Evolutionary conservation across 2,113 vertebrate genomes (phyloP), one percentile per base, ranked within the genome.

Genomic region (Hyla sarda): DNA sequence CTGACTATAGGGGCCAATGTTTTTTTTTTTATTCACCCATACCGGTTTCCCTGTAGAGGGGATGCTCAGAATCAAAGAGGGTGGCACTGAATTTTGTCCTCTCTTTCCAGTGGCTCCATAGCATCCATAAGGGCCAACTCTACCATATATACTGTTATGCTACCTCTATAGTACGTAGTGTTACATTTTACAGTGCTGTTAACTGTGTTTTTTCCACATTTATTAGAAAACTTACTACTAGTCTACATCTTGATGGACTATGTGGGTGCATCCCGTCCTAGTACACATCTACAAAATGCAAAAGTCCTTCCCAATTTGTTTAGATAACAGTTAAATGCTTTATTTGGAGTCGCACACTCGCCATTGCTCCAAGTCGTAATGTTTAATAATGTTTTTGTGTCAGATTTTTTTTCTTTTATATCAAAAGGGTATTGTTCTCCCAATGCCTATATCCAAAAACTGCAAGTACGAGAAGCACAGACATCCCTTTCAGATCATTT

Each of bases 351-450:
- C 74, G 25, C 30, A 9, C 14, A 14, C 30, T 71, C 10, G 8
- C 67, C 67, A 71, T 10, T 23, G 67, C 34, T 37, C 67, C 67
- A 71, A 71, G 34, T 37, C 67, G 17, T 23, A 3, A 65, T 67
- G 4, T 32, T 67, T 52, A 1, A 17, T 0, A 5, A 69, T 69
- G 32, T 37, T 50, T 50, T 2, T 76, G 73, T 52, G 25, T 14
- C 3, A n/a, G 41, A 52, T 76, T 76, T 25, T 50, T 50, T 45
- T 9, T 48, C 25, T 30, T 69, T 41, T 17, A 76, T 48, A 76
- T 48, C 73, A 76, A 76, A 76, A 48, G 73, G 16, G n/a, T 50
- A 76, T 76, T 76, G 73, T 76, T 28, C 73, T 48, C 14, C 47
- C 16, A 50, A 52, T 23, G 17, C 17, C 34, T 37, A 71, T 3